Evolutionary conservation across 1,140 invertebrate genomes (phyloP).

Genomic region (Matsumurasca onukii): DNA sequence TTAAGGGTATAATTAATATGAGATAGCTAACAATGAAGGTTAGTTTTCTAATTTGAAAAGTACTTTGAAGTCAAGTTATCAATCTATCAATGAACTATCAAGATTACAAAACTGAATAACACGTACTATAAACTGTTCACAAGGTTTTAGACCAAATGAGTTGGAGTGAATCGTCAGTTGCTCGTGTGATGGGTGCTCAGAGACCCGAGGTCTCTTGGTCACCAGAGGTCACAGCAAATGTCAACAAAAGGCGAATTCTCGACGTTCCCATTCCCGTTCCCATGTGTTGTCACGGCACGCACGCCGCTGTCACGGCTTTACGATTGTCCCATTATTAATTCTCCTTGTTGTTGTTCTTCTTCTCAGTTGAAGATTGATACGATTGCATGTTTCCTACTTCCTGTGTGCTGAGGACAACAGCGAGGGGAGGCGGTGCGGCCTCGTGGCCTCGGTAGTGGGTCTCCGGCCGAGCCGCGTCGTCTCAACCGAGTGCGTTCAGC

Average conservation of each 20-base stretch:
- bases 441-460: background rate
- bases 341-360: conserved; percentile 25
- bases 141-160: too few relatives aligned
- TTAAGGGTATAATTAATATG: too few relatives aligned
- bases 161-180: too few relatives aligned
- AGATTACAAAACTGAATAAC: too few relatives aligned
- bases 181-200: too few relatives aligned
- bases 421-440: too few relatives aligned
- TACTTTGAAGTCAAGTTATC: too few relatives aligned
- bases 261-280: conserved; percentile 7
- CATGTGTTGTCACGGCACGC: conserved; percentile 11
- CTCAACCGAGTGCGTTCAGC: background rate
- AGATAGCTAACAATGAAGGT: too few relatives aligned
- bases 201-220: too few relatives aligned
- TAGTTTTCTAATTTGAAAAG: too few relatives aligned
- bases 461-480: background rate
- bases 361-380: conserved; percentile 28
- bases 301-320: conserved; percentile 8
- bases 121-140: too few relatives aligned
- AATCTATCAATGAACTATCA: too few relatives aligned
- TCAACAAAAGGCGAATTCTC: conserved; percentile 11
- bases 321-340: conserved; percentile 31
- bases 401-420: conserved; percentile 9
- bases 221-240: conserved; percentile 4
- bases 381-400: conserved; percentile 29